Percentiles rank a stretch among this genome's conserved stretches.
Conservation (phyloP, 2,888 invertebrate species). For the Dicycla oo region DNA sequence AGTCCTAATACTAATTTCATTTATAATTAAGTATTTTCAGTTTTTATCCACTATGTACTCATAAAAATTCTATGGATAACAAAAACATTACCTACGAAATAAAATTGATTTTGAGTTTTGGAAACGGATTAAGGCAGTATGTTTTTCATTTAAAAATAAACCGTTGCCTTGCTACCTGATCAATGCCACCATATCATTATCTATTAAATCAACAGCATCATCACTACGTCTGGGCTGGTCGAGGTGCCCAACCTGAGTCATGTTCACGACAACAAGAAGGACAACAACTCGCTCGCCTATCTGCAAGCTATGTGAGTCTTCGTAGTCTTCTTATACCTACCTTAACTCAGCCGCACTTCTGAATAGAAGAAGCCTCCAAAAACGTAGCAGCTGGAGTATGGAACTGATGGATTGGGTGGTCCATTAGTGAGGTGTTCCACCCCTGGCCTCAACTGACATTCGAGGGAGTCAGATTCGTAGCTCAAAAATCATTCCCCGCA, state of each 20-base stretch:
- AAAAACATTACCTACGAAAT: neutral
- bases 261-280: constrained; percentile 86
- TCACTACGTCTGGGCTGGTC: constrained; percentile 92
- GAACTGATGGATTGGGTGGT: too few relatives aligned
- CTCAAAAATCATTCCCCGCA: too few relatives aligned
- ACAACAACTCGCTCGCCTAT: constrained; percentile 83
- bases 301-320: constrained; percentile 94
- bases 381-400: too few relatives aligned
- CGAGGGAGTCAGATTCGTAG: too few relatives aligned
- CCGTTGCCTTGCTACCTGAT: too few relatives aligned
- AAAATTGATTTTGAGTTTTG: neutral
- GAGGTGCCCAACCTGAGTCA: constrained; percentile 92
- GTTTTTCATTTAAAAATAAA: neutral
- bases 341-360: too few relatives aligned
- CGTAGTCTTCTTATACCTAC: too few relatives aligned
- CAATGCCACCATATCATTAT: neutral
- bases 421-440: too few relatives aligned
- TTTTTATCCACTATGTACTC: too few relatives aligned
- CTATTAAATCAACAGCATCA: constrained; percentile 88
- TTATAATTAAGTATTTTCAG: too few relatives aligned
- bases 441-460: too few relatives aligned
- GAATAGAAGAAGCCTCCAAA: too few relatives aligned
- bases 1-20: neutral
- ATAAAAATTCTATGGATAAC: neutral
- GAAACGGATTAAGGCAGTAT: neutral